phyloP scores from a whole-genome alignment of 2,113 vertebrate species.

The Festucalex cinctus region DNA sequence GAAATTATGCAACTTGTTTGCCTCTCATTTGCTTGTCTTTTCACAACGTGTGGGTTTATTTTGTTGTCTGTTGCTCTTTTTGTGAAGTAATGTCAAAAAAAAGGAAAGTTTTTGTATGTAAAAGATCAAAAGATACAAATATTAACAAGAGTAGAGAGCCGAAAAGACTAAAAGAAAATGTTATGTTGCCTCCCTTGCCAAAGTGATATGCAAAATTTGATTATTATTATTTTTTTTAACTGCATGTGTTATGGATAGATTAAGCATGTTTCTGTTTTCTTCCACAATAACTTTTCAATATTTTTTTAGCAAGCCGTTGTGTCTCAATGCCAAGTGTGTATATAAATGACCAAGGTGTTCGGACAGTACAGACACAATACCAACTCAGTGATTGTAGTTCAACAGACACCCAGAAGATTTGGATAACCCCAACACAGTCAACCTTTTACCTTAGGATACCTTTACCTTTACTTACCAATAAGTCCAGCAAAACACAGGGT shows the following conservation, averaged over 20 bases:
- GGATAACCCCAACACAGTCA: slow-evolving; percentile 15
- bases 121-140: slow-evolving; percentile 53
- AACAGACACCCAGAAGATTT: slow-evolving; percentile 23
- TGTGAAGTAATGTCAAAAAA: slow-evolving; percentile 67
- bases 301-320: slow-evolving; percentile 50
- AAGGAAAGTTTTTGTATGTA: slow-evolving; percentile 57
- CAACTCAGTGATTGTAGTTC: slow-evolving; percentile 42
- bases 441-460: slow-evolving; percentile 30
- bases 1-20: slow-evolving; percentile 63
- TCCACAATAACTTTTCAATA: slow-evolving; percentile 45
- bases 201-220: slow-evolving; percentile 69
- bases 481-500: slow-evolving; percentile 49
- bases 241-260: slow-evolving; percentile 69
- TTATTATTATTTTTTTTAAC: slow-evolving; percentile 48
- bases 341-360: slow-evolving; percentile 37
- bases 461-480: slow-evolving; percentile 35
- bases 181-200: slow-evolving; percentile 67
- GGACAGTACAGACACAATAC: slow-evolving; percentile 30
- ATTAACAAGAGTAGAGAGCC: slow-evolving; percentile 55
- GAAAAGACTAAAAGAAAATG: slow-evolving; percentile 50
- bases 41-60: slow-evolving; percentile 59
- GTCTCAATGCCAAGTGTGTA: slow-evolving; percentile 64
- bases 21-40: slow-evolving; percentile 56
- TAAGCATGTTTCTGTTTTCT: slow-evolving; percentile 70
- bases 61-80: slow-evolving; percentile 69